Base-by-base conservation (phyloP, 2,888 invertebrate species). In the Pilophorus perplexus region DNA sequence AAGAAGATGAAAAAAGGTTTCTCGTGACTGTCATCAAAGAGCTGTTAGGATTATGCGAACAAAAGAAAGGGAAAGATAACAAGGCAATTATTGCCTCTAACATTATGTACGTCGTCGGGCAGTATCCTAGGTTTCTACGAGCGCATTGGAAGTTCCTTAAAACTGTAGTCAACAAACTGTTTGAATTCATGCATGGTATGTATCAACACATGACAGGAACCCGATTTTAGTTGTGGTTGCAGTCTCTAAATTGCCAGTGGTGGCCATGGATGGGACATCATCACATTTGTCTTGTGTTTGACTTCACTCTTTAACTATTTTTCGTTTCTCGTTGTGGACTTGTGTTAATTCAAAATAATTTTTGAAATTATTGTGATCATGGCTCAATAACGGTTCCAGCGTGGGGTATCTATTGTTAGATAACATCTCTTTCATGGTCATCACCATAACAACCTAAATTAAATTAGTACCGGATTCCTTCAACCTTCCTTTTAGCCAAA, bases 121-220 rank as follows among this genome's bases (percentile, higher is more conserved):
- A 99, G 78, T 99, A 99, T 80, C 99, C 99, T 46, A 81, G 98
- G 68, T 99, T 99, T 80, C 82, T 99, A 69, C 83, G 96, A 73
- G 97, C 96, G n/a, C 99, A 99, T 79, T 99, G 99, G 99, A 94
- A 96, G 77, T 99, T 99, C 80, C 83, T 99, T 71, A 99, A 99
- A 83, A 99, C 99, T 57, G 99, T 99, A 75, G 97, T 99, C 68
- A 99, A 98, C 81, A 99, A 99, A 81, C 84, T 99, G 66, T 99
- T 99, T 81, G 99, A 99, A 81, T 99, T 99, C 78, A 99, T 99
- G 99, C 99, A 99, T 78, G 85, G 80, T 81, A 73, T 75, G 77
- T 73, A 12, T n/a, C n/a, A n/a, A n/a, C n/a, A n/a, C 3, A 33
- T 64, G 33, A n/a, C n/a, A 22, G 14, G 22, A 2, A n/a, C 3